phyloP scores from a whole-genome alignment of 1,140 invertebrate genomes.

The Bombus pascuorum region DNA sequence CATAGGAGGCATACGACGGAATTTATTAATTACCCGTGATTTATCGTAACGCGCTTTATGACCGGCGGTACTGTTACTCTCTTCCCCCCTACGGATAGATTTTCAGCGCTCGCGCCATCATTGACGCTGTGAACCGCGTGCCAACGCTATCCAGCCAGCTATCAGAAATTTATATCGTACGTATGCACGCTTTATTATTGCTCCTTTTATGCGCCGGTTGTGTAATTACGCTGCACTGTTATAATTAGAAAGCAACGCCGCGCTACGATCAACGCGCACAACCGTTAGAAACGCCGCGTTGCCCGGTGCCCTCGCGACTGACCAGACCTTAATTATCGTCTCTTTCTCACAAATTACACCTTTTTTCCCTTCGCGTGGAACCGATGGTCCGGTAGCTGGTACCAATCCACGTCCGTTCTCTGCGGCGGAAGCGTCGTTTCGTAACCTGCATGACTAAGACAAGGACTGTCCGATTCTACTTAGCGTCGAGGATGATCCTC shows the following conservation, averaged over 20 bases:
- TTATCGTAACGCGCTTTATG: conserved; percentile 51
- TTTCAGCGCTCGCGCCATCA: conserved; percentile 39
- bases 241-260: conserved; percentile 65
- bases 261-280: conserved; percentile 23
- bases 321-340: conserved; percentile 33
- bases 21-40: conserved; percentile 58
- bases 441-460: neutral
- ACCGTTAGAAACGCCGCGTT: conserved; percentile 48
- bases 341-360: conserved; percentile 5
- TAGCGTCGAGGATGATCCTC: neutral
- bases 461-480: neutral
- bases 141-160: conserved; percentile 8
- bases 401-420: neutral
- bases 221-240: conserved; percentile 61
- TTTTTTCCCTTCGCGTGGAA: too few relatives aligned
- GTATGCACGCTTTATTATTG: conserved; percentile 48
- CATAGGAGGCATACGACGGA: conserved; percentile 14
- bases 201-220: conserved; percentile 60
- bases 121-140: conserved; percentile 22
- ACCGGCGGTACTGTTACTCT: conserved; percentile 45
- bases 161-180: conserved; percentile 62
- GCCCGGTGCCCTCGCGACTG: neutral
- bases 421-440: neutral
- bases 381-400: neutral
- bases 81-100: neutral